phyloP scores from a whole-genome alignment of 2,888 invertebrate species.

The Agelastica alni region DNA sequence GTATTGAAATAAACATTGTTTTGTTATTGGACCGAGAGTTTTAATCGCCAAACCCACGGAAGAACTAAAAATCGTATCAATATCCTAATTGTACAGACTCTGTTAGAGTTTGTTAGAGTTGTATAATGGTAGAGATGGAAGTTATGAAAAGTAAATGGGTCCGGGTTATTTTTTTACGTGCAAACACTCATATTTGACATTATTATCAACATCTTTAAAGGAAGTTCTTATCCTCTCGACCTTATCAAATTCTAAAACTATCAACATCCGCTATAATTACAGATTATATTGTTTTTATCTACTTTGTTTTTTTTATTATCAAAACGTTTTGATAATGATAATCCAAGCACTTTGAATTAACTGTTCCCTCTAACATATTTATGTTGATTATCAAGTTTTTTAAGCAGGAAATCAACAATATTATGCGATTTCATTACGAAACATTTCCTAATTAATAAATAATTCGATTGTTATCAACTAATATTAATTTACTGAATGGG shows the following conservation, averaged over 20 bases:
- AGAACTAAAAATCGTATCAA: no score
- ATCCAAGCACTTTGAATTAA: slow-evolving; percentile 17
- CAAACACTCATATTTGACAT: slow-evolving; percentile 1
- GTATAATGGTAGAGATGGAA: no score
- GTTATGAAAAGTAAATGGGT: no score
- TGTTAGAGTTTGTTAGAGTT: no score
- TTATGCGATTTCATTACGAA: background rate
- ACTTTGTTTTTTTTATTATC: slow-evolving; percentile 12
- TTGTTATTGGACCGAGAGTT: no score
- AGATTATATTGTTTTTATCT: slow-evolving; percentile 25
- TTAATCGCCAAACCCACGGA: no score
- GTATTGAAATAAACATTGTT: no score
- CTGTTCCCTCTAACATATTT: background rate
- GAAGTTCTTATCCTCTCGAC: slow-evolving; percentile 49
- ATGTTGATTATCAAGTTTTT: background rate
- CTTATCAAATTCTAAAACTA: slow-evolving; percentile 49
- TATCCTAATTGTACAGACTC: no score
- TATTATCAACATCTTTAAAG: slow-evolving; percentile 48
- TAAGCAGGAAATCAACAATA: background rate
- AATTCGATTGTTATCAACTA: no score
- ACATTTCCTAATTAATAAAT: no score
- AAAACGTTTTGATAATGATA: slow-evolving; percentile 18
- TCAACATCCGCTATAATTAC: slow-evolving; percentile 47
- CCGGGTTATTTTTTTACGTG: no score
- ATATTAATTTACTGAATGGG: no score